Evolutionary conservation across 2,888 invertebrate genomes (phyloP), one percentile per base, ranked within the genome.

Genomic region (Coelogynopora nodosa): DNA sequence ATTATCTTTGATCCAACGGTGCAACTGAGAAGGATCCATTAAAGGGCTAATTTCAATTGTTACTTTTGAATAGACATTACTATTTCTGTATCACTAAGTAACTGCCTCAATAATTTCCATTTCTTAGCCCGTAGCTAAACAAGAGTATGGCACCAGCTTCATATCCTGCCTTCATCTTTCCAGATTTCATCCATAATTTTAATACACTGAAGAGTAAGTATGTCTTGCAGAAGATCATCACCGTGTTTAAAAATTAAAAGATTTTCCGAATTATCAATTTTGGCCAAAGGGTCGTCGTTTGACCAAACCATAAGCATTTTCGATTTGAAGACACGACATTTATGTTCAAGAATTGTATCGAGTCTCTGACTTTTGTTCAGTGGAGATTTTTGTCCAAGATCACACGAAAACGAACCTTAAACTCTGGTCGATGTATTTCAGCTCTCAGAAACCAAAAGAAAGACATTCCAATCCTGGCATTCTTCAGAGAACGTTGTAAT

Each of bases 201-300:
- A 85, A 92, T 90, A n/a, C 92, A 90, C 90, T 94, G 94, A n/a
- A 94, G 89, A 0, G 93, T 94, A 85, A 94, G 90, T 93, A 94
- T 94, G 89, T 94, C 94, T 89, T 94, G 94, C 0, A 94, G 90
- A 28, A 94, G 90, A 90, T 94, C 93, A 90, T 94, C 94, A 49
- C 94, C 94, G 90, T 93, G 93, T 90, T 94, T 94, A 90, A 94
- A 94, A 88, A 94, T 93, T 67, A 94, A 92, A 87, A 93, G 92
- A 89, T 92, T 92, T 83, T 90, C 89, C 27, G 88, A 67, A 86
- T 89, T 88, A 87, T 90, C 90, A 0, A 91, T 89, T 67, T 92
- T 91, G 0, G 93, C 92, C 90, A 93, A 91, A 0, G 93, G 92
- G 89, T 93, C 93, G 0, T 93, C 92, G 89, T 94, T 94, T 74